Percentiles rank a stretch among this genome's conserved stretches.
Conservation (phyloP, 2,113 vertebrate species). For the Penelope pileata region DNA sequence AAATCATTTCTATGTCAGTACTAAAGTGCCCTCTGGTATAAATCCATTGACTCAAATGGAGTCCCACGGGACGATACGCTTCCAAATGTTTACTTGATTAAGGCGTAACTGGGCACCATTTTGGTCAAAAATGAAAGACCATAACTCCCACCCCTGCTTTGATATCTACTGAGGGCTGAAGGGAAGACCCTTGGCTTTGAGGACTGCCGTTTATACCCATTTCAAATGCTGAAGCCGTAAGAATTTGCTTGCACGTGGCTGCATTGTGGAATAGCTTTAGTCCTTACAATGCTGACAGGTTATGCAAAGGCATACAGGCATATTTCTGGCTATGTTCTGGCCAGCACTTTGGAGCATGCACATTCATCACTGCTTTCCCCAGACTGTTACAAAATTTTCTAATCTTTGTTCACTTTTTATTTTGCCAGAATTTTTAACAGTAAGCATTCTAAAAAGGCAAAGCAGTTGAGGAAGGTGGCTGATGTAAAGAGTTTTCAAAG, state of each 20-base stretch:
- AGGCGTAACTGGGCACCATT: background rate
- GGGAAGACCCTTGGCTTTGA: background rate
- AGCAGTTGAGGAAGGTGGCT: background rate
- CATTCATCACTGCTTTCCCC: background rate
- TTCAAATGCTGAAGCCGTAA: background rate
- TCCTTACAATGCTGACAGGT: background rate
- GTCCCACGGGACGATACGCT: background rate
- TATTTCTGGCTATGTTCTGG: background rate
- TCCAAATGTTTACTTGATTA: background rate
- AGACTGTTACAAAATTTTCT: background rate
- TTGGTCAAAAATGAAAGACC: background rate
- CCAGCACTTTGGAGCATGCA: background rate
- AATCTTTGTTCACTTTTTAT: background rate
- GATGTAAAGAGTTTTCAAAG: background rate
- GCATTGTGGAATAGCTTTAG: background rate
- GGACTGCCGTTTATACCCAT: background rate
- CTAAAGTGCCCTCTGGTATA: background rate
- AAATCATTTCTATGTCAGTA: background rate
- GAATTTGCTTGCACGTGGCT: background rate
- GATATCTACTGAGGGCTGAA: background rate
- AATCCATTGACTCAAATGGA: background rate
- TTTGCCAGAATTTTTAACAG: background rate
- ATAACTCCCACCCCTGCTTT: background rate
- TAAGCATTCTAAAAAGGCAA: background rate
- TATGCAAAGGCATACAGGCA: background rate